Evolutionary conservation across 2,888 invertebrate species (phyloP).

Genomic region (Anoplius nigerrimus): DNA sequence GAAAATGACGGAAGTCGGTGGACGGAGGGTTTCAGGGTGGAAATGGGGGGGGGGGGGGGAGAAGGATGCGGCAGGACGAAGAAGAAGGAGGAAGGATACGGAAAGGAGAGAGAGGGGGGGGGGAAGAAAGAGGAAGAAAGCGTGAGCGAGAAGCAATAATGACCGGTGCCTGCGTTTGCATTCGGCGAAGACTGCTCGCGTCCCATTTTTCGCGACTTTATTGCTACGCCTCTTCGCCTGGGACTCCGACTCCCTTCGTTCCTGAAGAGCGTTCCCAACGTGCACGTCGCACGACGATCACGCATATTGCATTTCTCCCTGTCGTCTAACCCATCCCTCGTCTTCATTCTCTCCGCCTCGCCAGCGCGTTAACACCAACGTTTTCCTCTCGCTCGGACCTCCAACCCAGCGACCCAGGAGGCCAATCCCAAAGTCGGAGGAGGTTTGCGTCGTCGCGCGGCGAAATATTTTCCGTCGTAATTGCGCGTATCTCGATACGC

Average conservation of each 20-base stretch:
- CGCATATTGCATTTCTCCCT: not conserved
- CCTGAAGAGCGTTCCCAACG: not conserved
- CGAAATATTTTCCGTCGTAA: too few relatives aligned
- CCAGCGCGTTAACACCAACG: not conserved
- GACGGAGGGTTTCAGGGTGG: not conserved
- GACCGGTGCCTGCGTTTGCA: too few relatives aligned
- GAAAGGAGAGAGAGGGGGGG: not conserved
- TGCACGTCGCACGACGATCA: not conserved
- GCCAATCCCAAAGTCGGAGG: too few relatives aligned
- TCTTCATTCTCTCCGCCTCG: not conserved
- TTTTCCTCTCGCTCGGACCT: not conserved
- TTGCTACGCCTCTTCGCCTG: not conserved
- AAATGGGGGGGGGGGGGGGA: not conserved
- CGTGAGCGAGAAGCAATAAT: slow-evolving; percentile 3
- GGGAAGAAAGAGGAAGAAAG: slow-evolving; percentile 6
- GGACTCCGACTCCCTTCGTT: not conserved
- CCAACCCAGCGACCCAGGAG: too few relatives aligned
- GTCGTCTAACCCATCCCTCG: not conserved
- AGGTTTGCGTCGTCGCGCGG: too few relatives aligned
- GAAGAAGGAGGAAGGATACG: slow-evolving; percentile 1
- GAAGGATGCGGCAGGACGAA: not conserved
- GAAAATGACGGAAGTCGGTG: too few relatives aligned
- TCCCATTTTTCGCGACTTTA: slow-evolving; percentile 5
- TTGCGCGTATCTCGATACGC: too few relatives aligned
- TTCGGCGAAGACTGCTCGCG: too few relatives aligned